Evolutionary conservation across 2,797 vertebrate species (phyloP).

Genomic region (Galago senegalensis): DNA sequence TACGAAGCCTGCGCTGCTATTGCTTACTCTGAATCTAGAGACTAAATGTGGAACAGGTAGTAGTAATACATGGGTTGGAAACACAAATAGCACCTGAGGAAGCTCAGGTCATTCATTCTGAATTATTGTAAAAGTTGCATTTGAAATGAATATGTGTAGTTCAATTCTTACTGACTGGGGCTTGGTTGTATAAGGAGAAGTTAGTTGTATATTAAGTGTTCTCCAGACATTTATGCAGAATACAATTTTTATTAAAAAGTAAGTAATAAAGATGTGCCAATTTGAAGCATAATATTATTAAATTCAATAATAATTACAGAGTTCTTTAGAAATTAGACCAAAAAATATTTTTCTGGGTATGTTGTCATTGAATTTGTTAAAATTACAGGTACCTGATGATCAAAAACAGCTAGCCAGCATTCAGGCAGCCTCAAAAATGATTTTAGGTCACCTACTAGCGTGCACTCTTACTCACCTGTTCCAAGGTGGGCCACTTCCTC

Average conservation of each 20-base stretch:
- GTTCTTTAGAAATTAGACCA: slow-evolving; percentile 26
- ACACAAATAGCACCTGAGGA: neutral
- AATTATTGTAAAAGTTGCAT: slow-evolving; percentile 19
- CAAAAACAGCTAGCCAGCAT: neutral
- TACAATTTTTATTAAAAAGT: slow-evolving; percentile 8
- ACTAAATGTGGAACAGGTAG: neutral
- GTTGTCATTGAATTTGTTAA: slow-evolving; percentile 42
- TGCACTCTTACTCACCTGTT: neutral
- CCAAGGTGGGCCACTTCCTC: no score
- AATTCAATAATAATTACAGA: neutral
- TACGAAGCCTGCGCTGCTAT: neutral
- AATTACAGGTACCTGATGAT: neutral
- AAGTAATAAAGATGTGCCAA: neutral
- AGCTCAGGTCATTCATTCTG: neutral
- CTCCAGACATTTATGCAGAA: neutral
- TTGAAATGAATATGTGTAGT: neutral
- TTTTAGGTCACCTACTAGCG: neutral
- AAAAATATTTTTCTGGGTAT: neutral
- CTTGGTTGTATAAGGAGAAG: neutral
- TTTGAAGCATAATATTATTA: neutral
- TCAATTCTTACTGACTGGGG: neutral
- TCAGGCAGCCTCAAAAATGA: neutral
- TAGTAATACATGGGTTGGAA: neutral
- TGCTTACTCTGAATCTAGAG: slow-evolving; percentile 1
- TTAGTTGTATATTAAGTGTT: neutral